Percentiles rank a stretch among this genome's conserved stretches.
Evolutionary conservation across 2,113 vertebrate genomes (phyloP).

Genomic region (Colius striatus): DNA sequence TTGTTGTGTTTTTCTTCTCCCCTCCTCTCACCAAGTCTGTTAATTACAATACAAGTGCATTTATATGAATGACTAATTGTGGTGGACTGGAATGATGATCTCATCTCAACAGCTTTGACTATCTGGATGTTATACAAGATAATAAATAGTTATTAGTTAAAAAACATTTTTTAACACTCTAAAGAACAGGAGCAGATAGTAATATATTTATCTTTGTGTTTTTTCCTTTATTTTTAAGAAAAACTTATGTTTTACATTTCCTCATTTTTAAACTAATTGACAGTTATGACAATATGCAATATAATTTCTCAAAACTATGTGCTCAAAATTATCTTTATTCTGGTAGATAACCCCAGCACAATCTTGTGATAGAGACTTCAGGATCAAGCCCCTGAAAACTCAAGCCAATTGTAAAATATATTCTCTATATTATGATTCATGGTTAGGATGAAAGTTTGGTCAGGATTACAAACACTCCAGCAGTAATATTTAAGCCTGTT

Average conservation of each 20-base stretch:
- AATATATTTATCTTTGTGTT: neutral
- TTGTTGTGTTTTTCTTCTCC: neutral
- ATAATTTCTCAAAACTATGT: neutral
- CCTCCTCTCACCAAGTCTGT: neutral
- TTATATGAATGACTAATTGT: slow-evolving; percentile 62
- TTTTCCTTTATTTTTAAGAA: neutral
- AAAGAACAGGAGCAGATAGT: neutral
- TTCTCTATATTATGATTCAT: neutral
- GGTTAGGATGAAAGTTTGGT: neutral
- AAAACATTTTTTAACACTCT: neutral
- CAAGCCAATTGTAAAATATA: neutral
- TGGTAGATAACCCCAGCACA: neutral
- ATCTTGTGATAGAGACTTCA: neutral
- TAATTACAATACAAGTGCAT: slow-evolving; percentile 66
- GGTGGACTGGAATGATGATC: neutral
- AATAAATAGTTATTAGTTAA: neutral
- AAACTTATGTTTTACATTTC: neutral
- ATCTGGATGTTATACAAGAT: neutral
- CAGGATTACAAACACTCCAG: neutral
- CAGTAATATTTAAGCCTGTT: neutral
- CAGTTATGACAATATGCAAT: neutral
- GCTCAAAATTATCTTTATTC: neutral
- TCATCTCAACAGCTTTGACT: neutral
- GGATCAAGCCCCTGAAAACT: neutral
- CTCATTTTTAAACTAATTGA: neutral